phyloP scores from a whole-genome alignment of 2,797 vertebrate species.

The Sebastolobus altivelis region DNA sequence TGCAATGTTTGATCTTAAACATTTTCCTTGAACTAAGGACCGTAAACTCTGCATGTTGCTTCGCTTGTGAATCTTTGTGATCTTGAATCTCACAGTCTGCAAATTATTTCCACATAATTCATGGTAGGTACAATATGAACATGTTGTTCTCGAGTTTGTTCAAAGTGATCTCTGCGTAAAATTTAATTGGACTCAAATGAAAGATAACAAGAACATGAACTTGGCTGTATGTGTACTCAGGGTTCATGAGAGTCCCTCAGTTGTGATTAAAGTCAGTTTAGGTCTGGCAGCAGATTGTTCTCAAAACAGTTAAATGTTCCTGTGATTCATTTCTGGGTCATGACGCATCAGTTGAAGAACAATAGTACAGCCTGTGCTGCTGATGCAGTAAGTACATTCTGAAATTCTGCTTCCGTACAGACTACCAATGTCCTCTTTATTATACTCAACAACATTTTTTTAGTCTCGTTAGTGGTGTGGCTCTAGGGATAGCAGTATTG shows the following conservation, averaged over 20 bases:
- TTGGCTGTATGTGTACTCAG: not conserved
- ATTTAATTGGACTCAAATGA: conserved; percentile 23
- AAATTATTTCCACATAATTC: not conserved
- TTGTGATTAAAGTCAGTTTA: conserved; percentile 20
- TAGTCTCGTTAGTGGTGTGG: not conserved
- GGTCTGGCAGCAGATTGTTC: conserved; percentile 23
- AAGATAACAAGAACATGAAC: conserved; percentile 4
- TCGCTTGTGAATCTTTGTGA: not conserved
- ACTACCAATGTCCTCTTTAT: not conserved
- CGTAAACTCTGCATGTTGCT: not conserved
- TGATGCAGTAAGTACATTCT: conserved; percentile 9
- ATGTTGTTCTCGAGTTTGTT: conserved; percentile 1
- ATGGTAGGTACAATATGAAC: not conserved
- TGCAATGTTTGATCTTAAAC: not conserved
- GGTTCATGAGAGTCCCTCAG: not conserved
- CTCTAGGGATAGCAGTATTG: not conserved
- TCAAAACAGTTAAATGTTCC: conserved; percentile 31
- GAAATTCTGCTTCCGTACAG: not conserved
- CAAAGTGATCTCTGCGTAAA: conserved; percentile 6
- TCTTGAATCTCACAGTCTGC: not conserved
- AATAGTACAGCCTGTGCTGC: conserved; percentile 28
- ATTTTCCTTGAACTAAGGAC: not conserved
- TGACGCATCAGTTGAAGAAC: conserved; percentile 20
- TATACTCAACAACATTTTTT: not conserved
- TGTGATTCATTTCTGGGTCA: conserved; percentile 35